A percentile compares a stretch with the other conserved stretches of the same genome.
Conservation (phyloP, 2,888 invertebrate species). For the Conchocele bisecta region DNA sequence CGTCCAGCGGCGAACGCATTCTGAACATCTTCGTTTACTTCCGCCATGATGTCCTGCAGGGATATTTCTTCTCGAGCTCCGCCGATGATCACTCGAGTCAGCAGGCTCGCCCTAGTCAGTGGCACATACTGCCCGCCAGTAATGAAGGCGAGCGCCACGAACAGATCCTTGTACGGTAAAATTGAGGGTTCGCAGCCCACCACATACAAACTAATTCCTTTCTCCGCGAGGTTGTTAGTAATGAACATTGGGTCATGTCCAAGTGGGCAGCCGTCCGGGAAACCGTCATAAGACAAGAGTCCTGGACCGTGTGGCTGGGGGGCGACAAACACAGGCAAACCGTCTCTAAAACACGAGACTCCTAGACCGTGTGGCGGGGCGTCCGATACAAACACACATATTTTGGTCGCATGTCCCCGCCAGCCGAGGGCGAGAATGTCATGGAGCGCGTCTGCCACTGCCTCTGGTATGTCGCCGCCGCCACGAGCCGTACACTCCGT, state of each 20-base stretch:
- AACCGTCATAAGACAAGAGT: too few species aligned
- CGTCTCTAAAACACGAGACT: too few species aligned
- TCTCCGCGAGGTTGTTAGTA: conserved; percentile 63
- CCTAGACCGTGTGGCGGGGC: conserved; percentile 77
- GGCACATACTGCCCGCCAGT: conserved; percentile 78
- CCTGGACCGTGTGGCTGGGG: conserved; percentile 19
- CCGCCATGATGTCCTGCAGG: conserved; percentile 66
- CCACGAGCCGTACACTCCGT: conserved; percentile 63
- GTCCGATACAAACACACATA: conserved; percentile 71
- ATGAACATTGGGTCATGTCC: conserved; percentile 69
- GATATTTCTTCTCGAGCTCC: conserved; percentile 75
- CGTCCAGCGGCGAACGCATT: conserved; percentile 31
- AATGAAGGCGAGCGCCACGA: conserved; percentile 67
- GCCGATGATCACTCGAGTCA: conserved; percentile 71
- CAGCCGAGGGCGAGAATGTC: conserved; percentile 68
- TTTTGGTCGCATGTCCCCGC: conserved; percentile 70
- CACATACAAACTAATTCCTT: conserved; percentile 69
- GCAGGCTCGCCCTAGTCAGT: conserved; percentile 58
- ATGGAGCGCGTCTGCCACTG: conserved; percentile 73
- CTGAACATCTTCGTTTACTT: conserved; percentile 65
- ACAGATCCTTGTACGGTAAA: conserved; percentile 67
- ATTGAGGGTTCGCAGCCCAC: conserved; percentile 72
- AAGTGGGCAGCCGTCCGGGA: conserved; percentile 71
- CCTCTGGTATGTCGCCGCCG: conserved; percentile 74
- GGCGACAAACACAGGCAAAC: too few species aligned